Conservation (phyloP, 2,113 vertebrate genomes). For the Podarcis cretensis region DNA sequence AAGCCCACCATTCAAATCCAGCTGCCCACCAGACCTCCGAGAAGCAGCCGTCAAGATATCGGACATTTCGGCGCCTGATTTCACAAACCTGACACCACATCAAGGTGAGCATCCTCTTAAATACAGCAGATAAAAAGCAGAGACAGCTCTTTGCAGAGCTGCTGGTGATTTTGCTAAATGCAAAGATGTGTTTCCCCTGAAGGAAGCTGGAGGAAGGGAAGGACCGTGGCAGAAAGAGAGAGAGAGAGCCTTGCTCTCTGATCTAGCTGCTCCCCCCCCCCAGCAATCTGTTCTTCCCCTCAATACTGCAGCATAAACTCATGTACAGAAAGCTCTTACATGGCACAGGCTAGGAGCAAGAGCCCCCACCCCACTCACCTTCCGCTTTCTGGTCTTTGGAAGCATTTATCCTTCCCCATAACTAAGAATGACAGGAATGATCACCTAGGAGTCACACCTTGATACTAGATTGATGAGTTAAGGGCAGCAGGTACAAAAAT, state of each 20-base stretch:
- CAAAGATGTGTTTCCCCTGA: not conserved
- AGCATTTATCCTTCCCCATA: not conserved
- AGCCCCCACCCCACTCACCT: not conserved
- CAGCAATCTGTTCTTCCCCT: not conserved
- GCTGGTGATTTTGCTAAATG: not conserved
- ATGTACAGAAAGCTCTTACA: not conserved
- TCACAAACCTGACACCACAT: not conserved
- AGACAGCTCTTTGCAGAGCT: no score
- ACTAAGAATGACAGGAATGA: not conserved
- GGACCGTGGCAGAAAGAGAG: not conserved
- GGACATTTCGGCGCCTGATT: not conserved
- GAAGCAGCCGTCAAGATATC: not conserved
- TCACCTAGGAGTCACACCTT: not conserved
- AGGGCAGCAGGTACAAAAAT: no score
- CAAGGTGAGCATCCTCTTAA: not conserved
- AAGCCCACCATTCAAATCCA: not conserved
- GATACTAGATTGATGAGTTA: not conserved
- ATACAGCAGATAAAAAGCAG: not conserved
- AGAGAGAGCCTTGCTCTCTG: not conserved
- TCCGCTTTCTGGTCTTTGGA: not conserved
- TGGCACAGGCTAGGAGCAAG: not conserved
- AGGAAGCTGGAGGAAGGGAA: not conserved
- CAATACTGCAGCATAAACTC: not conserved
- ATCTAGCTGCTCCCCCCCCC: not conserved
- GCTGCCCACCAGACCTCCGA: not conserved